Base-by-base conservation (phyloP, 2,113 vertebrate species). In the Catharus fuscescens region DNA sequence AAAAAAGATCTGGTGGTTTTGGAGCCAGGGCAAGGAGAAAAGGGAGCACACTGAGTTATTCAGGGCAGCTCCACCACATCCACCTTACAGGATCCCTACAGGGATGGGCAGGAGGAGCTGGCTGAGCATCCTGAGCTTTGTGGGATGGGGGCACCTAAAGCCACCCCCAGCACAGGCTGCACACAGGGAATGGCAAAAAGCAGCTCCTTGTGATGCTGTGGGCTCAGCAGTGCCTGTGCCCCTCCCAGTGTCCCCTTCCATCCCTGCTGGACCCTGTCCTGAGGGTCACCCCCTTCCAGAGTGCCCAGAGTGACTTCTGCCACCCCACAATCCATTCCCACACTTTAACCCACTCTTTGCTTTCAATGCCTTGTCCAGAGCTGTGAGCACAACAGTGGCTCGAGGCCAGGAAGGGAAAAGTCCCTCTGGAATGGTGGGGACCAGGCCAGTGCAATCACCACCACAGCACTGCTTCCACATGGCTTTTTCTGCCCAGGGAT, bases 341-440 rank as follows among this genome's bases (percentile, higher is more conserved):
- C 82, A 14, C 60, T 21, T 96, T 94, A 96, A 93, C 94, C 85
- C 93, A 21, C 34, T 94, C 64, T 23, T 48, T 3, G 67, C 90
- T 92, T 92, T 90, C 94, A 93, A 96, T 93, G 88, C 48, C 76
- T 94, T 94, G 79, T 88, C 93, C 94, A 94, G 93, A 88, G 82
- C 67, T 1, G 0, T 10, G 16, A 96, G 79, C 85, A 97, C 96
- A 97, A 96, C 92, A 88, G 90, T 95, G 94, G 96, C 95, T 86
- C 47, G 0, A 19, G 3, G 93, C 95, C 95, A 96, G 94, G 71
- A 64, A 73, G 71, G 93, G 76, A 88, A 83, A 94, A 38, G 78
- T 85, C 47, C 29, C 84, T 85, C 42, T 23, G 24, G 74, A 82
- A 62, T 26, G 81, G 88, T 52, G 84, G 78, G 88, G 95, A 72